Percentiles rank a stretch among this genome's conserved stretches.
Evolutionary conservation across 2,888 invertebrate genomes (phyloP).

Genomic region (Emmelina monodactyla): DNA sequence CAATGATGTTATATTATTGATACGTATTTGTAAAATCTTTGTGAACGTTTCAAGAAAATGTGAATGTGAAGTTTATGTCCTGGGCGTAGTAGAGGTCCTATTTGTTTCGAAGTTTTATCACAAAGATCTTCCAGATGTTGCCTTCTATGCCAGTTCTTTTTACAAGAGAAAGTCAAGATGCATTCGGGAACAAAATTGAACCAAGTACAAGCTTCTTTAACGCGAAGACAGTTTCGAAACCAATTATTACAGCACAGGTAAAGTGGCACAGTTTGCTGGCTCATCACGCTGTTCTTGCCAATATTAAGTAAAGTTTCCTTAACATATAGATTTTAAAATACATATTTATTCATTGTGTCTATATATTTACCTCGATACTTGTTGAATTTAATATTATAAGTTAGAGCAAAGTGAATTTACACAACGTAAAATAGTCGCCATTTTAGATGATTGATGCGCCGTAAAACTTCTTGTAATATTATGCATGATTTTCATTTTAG

Average conservation of each 20-base stretch:
- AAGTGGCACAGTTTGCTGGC: too few species aligned
- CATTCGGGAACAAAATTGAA: conserved; percentile 52
- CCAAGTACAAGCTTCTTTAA: conserved; percentile 50
- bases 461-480: background rate
- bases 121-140: conserved; percentile 46
- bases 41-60: too few species aligned
- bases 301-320: too few species aligned
- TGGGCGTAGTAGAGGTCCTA: too few species aligned
- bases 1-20: conserved; percentile 20
- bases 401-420: conserved; percentile 8
- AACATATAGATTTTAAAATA: too few species aligned
- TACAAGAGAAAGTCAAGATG: conserved; percentile 56
- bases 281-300: too few species aligned
- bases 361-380: too few species aligned
- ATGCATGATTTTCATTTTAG: conserved; percentile 22
- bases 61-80: background rate
- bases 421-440: too few species aligned
- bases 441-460: background rate
- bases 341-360: too few species aligned
- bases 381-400: too few species aligned
- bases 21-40: conserved; percentile 15
- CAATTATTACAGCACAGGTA: too few species aligned
- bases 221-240: too few species aligned
- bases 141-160: conserved; percentile 62
- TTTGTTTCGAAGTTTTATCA: conserved; percentile 18